Evolutionary conservation across 1,140 invertebrate genomes (phyloP).

Genomic region (Wiebesia pumilae): DNA sequence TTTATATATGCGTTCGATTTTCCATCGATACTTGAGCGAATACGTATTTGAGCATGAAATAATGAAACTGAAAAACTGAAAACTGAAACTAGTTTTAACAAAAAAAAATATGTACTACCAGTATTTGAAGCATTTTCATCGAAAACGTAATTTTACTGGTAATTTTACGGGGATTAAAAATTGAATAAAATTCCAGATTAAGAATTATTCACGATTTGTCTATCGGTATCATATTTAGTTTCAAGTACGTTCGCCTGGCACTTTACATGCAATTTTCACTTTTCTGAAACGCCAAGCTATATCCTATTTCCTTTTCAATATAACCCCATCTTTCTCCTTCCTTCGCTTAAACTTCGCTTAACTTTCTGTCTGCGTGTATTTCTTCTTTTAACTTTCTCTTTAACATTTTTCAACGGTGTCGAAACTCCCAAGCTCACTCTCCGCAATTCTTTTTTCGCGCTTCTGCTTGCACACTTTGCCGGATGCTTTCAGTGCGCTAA

Average conservation of each 20-base stretch:
- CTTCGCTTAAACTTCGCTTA: not conserved
- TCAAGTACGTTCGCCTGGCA: not conserved
- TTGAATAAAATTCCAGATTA: not conserved
- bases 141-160: too few species aligned
- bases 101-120: too few species aligned
- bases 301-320: not conserved
- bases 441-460: conserved; percentile 50
- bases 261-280: not conserved
- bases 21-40: too few species aligned
- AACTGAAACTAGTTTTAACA: too few species aligned
- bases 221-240: not conserved
- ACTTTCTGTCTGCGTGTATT: not conserved
- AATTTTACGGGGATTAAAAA: too few species aligned
- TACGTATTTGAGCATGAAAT: too few species aligned
- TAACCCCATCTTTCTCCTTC: not conserved
- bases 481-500: conserved; percentile 59
- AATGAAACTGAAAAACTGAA: too few species aligned
- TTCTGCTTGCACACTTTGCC: conserved; percentile 56
- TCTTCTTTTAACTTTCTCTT: conserved; percentile 46
- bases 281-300: not conserved
- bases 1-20: too few species aligned
- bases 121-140: too few species aligned
- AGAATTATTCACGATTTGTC: not conserved
- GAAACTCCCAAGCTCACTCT: conserved; percentile 39
- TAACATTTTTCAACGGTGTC: conserved; percentile 40